These are phyloP conservation scores for Poicephalus gulielmi DNA, from an alignment of 2,113 vertebrate species.

Conservation along the genomic window DNA sequence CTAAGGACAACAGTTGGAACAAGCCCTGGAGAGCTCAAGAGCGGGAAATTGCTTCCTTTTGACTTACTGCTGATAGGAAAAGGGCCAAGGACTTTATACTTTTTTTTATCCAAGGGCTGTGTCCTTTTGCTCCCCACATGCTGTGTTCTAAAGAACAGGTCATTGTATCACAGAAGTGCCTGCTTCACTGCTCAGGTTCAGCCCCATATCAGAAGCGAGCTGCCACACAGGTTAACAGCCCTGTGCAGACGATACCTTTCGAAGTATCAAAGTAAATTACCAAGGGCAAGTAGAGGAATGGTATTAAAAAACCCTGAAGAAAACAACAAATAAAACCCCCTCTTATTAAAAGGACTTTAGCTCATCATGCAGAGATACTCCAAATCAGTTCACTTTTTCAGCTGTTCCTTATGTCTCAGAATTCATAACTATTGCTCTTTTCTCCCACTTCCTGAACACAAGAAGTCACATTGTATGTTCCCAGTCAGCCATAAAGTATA, in stretches of 20 bases:
- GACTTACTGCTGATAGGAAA: neutral
- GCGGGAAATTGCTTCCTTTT: neutral
- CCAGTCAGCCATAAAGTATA: neutral
- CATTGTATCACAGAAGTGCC: neutral
- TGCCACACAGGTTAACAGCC: neutral
- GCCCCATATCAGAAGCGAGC: neutral
- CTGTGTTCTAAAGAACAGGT: neutral
- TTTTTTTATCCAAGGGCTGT: neutral
- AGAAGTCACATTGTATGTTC: neutral
- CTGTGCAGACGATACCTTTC: neutral
- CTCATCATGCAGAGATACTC: neutral
- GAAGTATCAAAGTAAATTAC: neutral
- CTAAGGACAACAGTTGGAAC: neutral
- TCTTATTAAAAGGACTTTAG: neutral
- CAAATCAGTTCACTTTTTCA: neutral
- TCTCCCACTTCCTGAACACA: neutral
- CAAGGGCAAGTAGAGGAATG: neutral
- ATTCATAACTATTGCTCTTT: neutral
- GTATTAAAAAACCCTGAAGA: neutral
- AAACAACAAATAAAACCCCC: neutral
- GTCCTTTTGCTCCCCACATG: fast-evolving
- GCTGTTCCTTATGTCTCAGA: neutral
- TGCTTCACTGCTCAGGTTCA: neutral
- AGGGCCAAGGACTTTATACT: neutral
- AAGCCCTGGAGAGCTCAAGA: neutral